Evolutionary conservation across 2,797 vertebrate genomes (phyloP).

Genomic region (Mycteria americana): DNA sequence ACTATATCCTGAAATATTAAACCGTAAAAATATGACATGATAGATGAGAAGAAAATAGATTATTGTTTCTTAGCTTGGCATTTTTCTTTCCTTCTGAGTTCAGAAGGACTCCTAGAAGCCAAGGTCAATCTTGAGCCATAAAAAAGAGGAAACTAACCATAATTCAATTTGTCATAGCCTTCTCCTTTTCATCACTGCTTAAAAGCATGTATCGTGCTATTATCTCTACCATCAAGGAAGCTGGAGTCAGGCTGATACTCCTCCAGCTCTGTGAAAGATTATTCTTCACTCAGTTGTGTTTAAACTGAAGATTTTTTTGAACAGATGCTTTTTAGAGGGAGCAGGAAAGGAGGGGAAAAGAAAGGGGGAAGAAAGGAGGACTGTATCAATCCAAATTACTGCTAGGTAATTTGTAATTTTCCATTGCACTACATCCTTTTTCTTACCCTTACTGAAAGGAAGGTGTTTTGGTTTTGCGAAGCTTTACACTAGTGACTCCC

Average conservation of each 20-base stretch:
- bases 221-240: background rate
- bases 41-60: background rate
- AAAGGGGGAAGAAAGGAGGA: background rate
- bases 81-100: slow-evolving; percentile 31
- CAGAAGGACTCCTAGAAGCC: background rate
- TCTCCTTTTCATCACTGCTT: background rate
- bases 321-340: background rate
- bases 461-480: background rate
- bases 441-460: background rate
- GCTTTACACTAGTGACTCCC: background rate
- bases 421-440: background rate
- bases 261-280: background rate
- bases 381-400: background rate
- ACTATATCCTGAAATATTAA: background rate
- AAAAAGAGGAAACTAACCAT: background rate
- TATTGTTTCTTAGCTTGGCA: background rate
- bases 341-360: background rate
- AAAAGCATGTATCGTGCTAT: background rate
- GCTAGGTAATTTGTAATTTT: background rate
- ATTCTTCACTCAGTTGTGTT: background rate
- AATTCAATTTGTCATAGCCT: slow-evolving; percentile 2
- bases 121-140: background rate
- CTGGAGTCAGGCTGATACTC: background rate
- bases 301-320: background rate
- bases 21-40: background rate